Evolutionary conservation across 2,888 invertebrate species (phyloP).

Genomic region (Lathronympha strigana): DNA sequence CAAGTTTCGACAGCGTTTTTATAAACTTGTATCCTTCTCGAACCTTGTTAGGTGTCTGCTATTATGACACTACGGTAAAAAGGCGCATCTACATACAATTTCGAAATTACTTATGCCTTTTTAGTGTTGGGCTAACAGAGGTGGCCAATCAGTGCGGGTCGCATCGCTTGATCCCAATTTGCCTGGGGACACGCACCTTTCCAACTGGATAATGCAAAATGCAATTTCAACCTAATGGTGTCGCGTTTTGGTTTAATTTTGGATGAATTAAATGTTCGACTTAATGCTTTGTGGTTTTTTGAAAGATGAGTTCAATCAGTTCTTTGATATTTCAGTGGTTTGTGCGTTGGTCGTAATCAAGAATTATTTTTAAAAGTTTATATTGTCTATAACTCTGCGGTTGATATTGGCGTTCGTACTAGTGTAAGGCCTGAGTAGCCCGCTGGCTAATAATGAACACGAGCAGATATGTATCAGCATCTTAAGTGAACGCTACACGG

Average conservation of each 20-base stretch:
- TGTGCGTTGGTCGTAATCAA: neutral
- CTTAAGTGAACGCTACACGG: too few relatives aligned
- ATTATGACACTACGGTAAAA: neutral
- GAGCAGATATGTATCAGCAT: too few relatives aligned
- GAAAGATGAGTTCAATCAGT: neutral
- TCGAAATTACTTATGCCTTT: neutral
- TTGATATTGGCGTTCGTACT: too few relatives aligned
- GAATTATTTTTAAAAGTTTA: neutral
- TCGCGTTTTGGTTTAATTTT: constrained; percentile 5
- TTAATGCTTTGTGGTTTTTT: neutral
- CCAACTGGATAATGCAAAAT: constrained; percentile 12
- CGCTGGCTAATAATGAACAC: too few relatives aligned
- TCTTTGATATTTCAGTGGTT: neutral
- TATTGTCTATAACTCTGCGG: too few relatives aligned
- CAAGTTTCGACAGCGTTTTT: constrained; percentile 2
- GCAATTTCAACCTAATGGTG: constrained; percentile 20
- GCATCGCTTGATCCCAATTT: constrained; percentile 37
- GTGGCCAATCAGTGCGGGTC: constrained; percentile 37
- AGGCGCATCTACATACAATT: neutral
- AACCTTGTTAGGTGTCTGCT: constrained; percentile 21
- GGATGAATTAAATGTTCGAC: neutral
- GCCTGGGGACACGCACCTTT: constrained; percentile 9
- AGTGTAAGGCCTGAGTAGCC: too few relatives aligned
- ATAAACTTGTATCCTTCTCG: constrained; percentile 15
- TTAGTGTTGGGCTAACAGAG: neutral